These are phyloP conservation scores for Chanos chanos DNA, from an alignment of 2,797 vertebrate species.

Conservation along the genomic window DNA sequence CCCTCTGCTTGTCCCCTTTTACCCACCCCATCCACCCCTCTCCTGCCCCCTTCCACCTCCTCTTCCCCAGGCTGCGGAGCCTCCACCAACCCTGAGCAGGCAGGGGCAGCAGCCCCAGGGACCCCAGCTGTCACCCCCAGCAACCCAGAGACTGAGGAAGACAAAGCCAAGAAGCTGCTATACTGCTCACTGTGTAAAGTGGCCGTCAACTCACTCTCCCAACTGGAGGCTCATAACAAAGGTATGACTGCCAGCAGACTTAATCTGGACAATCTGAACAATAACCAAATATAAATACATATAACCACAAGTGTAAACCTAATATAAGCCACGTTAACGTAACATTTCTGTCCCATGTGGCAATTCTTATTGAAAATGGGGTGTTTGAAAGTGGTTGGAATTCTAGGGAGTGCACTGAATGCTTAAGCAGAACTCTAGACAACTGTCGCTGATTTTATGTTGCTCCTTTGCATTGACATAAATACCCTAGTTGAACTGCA, in stretches of 20 bases:
- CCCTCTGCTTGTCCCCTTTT: conserved; percentile 59
- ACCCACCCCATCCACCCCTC: conserved; percentile 49
- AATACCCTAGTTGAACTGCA: no score
- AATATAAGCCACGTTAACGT: no score
- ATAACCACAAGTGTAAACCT: no score
- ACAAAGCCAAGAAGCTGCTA: conserved; percentile 87
- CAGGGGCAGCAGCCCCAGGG: conserved; percentile 40
- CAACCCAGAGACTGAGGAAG: conserved; percentile 79
- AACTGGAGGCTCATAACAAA: conserved; percentile 94
- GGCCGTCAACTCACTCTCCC: conserved; percentile 88
- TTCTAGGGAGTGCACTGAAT: no score
- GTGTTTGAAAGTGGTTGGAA: no score
- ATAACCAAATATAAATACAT: not conserved
- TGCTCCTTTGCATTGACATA: no score
- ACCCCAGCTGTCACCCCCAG: conserved; percentile 43
- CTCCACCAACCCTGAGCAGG: conserved; percentile 55
- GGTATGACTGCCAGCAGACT: conserved; percentile 57
- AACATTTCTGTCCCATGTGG: no score
- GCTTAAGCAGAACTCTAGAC: no score
- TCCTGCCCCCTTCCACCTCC: conserved; percentile 48
- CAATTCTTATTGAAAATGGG: no score
- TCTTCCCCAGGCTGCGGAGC: conserved; percentile 56
- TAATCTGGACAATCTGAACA: not conserved
- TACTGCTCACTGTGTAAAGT: conserved; percentile 93
- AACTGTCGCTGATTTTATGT: no score